phyloP scores from a whole-genome alignment of 2,888 invertebrate species.

The Ornithoptera priamus region DNA sequence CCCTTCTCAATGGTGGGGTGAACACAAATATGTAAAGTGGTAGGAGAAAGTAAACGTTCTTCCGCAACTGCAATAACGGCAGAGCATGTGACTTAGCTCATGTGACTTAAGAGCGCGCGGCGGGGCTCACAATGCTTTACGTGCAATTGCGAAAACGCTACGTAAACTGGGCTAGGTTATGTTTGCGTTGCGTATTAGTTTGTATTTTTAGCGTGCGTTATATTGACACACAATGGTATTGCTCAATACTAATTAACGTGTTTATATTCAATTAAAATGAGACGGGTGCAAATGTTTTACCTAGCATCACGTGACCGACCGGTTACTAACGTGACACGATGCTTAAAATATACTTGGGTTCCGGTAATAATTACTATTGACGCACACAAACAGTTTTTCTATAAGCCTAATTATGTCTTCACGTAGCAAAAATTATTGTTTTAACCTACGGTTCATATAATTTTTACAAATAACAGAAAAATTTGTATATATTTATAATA shows the following conservation, averaged over 20 bases:
- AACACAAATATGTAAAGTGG: constrained; percentile 40
- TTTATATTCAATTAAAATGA: constrained; percentile 33
- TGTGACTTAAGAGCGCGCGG: constrained; percentile 45
- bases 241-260: constrained; percentile 50
- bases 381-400: not conserved
- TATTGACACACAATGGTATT: constrained; percentile 51
- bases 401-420: not conserved
- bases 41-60: constrained; percentile 56
- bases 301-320: constrained; percentile 33
- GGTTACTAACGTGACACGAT: constrained; percentile 14
- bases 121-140: constrained; percentile 45
- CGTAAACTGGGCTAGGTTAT: constrained; percentile 49
- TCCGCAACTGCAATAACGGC: constrained; percentile 54
- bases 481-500: too few relatives aligned
- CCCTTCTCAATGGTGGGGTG: constrained; percentile 39
- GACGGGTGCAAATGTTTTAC: constrained; percentile 24
- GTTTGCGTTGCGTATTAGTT: constrained; percentile 48
- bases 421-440: not conserved
- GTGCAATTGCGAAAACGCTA: constrained; percentile 54
- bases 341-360: not conserved
- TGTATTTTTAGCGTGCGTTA: constrained; percentile 52
- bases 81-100: constrained; percentile 57
- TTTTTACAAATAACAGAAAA: not conserved
- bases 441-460: not conserved
- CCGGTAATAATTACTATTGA: not conserved